Evolutionary conservation across 2,888 invertebrate species (phyloP), one percentile per base, ranked within the genome.

Genomic region (Holacanthella duospinosa): DNA sequence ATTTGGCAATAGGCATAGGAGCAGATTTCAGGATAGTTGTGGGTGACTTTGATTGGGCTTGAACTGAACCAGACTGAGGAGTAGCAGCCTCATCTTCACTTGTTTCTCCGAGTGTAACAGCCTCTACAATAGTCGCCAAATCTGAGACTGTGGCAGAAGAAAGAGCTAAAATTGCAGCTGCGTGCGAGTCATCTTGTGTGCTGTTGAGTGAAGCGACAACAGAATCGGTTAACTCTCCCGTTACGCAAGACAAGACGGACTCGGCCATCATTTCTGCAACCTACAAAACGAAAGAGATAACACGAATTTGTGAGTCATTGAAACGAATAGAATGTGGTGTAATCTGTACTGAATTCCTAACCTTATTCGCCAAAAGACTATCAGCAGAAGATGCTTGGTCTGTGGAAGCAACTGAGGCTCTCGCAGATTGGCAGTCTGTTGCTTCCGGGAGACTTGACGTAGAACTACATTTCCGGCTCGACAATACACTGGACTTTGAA

Each of bases 301-400:
- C n/a, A n/a, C n/a, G n/a, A n/a, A n/a, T n/a, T n/a, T n/a, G n/a
- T n/a, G n/a, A n/a, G n/a, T n/a, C n/a, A n/a, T n/a, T 36, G 36
- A 36, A 36, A 36, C 16, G 36, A 16, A 36, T 12, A 12, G 36
- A 16, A 36, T 36, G 36, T 6, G 16, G 16, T 36, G 36, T 6
- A 36, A 36, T 6, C 9, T 36, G 36, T 21, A 75, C n/a, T 48
- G n/a, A 21, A 48, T 16, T 48, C 4, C 12, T n/a, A 21, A 82
- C 82, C 78, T 71, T 71, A 57, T 87, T 87, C 67, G 86, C 86
- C 53, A 87, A 84, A 65, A 95, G 83, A 79, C 93, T 94, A 77
- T 95, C 95, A 0, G 93, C 93, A 1, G 94, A 94, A 0, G 93
- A 90, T 12, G 94, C 93, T 79, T 95, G 95, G 75, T 95, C 95